A percentile compares a stretch with the other conserved stretches of the same genome.
These are phyloP conservation scores for Zygaena filipendulae DNA, from an alignment of 2,888 invertebrate species.

Conservation along the genomic window DNA sequence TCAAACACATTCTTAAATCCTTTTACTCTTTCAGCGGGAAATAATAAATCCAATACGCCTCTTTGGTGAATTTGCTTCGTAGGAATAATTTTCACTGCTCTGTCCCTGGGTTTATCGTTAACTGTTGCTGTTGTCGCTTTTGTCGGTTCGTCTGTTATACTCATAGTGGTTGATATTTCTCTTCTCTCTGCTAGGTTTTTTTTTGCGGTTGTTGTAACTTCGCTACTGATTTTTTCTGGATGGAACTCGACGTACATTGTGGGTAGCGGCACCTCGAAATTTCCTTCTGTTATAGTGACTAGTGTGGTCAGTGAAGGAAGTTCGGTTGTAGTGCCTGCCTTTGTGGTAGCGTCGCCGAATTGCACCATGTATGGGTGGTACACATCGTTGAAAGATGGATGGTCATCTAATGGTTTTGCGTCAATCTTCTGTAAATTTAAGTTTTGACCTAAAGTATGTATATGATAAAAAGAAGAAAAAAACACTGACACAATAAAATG, in stretches of 20 bases:
- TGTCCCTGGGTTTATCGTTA: too few relatives aligned
- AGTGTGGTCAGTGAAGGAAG: too few relatives aligned
- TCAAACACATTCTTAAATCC: conserved; percentile 39
- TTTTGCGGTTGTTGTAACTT: too few relatives aligned
- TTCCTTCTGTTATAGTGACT: too few relatives aligned
- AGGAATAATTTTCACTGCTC: too few relatives aligned
- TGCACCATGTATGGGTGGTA: conserved; percentile 26
- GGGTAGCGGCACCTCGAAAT: too few relatives aligned
- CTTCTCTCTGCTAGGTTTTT: too few relatives aligned
- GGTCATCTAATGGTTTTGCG: conserved; percentile 26
- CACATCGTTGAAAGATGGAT: conserved; percentile 16
- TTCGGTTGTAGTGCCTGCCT: conserved; percentile 14
- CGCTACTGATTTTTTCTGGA: too few relatives aligned
- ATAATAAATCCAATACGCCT: conserved; percentile 40
- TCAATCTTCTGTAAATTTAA: too few relatives aligned
- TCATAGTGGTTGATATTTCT: conserved; percentile 16
- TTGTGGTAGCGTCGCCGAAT: conserved; percentile 34
- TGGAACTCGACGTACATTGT: conserved; percentile 28
- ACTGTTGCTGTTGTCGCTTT: conserved; percentile 25
- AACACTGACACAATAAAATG: too few relatives aligned
- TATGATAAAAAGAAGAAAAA: conserved; percentile 21
- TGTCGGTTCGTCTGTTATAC: conserved; percentile 19
- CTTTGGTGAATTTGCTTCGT: conserved; percentile 24
- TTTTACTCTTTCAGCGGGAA: conserved; percentile 36
- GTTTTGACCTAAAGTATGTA: too few relatives aligned